phyloP scores from a whole-genome alignment of 2,888 invertebrate genomes.

The Campopleginae sp. region DNA sequence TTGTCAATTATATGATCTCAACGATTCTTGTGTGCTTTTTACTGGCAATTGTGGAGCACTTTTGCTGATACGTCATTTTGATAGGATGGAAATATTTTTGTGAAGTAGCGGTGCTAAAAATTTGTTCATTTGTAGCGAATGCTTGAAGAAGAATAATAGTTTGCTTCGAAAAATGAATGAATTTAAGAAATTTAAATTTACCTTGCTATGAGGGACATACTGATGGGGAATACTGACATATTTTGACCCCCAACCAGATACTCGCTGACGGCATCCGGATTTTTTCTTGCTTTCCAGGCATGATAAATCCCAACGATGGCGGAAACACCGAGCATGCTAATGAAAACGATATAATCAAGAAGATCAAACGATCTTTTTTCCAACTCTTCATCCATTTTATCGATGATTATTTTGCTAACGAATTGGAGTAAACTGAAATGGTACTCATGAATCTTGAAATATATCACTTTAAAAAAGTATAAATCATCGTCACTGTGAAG shows the following conservation, averaged over 20 bases:
- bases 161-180: not conserved
- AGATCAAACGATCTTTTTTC: constrained; percentile 85
- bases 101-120: too few relatives aligned
- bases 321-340: constrained; percentile 87
- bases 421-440: not conserved
- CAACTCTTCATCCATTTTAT: constrained; percentile 55
- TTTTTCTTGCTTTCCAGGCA: constrained; percentile 88
- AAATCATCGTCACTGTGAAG: too few relatives aligned
- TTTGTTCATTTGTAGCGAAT: not conserved
- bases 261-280: constrained; percentile 89
- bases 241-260: constrained; percentile 91
- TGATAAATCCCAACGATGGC: constrained; percentile 90
- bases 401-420: too few relatives aligned
- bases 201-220: constrained; percentile 92
- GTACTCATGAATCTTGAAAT: not conserved
- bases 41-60: too few relatives aligned
- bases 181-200: constrained; percentile 79
- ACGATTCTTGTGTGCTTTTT: too few relatives aligned
- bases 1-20: too few relatives aligned
- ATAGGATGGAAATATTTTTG: too few relatives aligned
- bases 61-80: too few relatives aligned
- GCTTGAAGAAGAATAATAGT: not conserved
- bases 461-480: constrained; percentile 8
- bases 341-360: constrained; percentile 89
- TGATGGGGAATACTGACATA: constrained; percentile 92